These are phyloP conservation scores for Hyposmocoma kahamanoa DNA, from an alignment of 1,140 invertebrate species.

Conservation along the genomic window DNA sequence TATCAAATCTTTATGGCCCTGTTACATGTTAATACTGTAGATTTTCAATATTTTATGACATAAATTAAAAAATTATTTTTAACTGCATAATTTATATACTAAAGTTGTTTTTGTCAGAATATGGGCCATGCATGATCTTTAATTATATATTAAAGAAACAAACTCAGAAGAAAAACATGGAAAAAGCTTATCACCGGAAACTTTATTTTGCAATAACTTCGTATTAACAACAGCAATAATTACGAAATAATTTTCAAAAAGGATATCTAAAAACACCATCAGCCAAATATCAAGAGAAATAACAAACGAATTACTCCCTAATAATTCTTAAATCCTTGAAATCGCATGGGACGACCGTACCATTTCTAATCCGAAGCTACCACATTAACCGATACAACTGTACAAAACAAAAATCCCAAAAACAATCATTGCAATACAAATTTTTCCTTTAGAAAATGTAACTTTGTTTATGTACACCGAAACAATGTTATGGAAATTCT, in stretches of 20 bases:
- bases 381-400: background rate
- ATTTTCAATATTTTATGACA: too few species aligned
- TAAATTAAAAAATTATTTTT: too few species aligned
- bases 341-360: constrained; percentile 36
- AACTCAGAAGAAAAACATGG: too few species aligned
- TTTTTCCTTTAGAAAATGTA: background rate
- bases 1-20: too few species aligned
- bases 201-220: background rate
- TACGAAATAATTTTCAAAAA: constrained; percentile 2
- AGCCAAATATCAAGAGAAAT: constrained; percentile 20
- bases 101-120: too few species aligned
- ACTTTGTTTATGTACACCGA: background rate
- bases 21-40: too few species aligned
- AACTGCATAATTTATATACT: too few species aligned
- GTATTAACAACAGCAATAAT: background rate
- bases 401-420: constrained; percentile 2
- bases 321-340: constrained; percentile 49
- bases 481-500: background rate
- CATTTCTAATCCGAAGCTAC: constrained; percentile 1
- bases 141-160: too few species aligned
- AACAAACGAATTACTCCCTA: constrained; percentile 30
- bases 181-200: too few species aligned
- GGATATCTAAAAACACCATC: background rate
- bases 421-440: background rate
- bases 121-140: too few species aligned